Evolutionary conservation across 2,888 invertebrate species (phyloP).

Genomic region (Eupeodes latifasciatus): DNA sequence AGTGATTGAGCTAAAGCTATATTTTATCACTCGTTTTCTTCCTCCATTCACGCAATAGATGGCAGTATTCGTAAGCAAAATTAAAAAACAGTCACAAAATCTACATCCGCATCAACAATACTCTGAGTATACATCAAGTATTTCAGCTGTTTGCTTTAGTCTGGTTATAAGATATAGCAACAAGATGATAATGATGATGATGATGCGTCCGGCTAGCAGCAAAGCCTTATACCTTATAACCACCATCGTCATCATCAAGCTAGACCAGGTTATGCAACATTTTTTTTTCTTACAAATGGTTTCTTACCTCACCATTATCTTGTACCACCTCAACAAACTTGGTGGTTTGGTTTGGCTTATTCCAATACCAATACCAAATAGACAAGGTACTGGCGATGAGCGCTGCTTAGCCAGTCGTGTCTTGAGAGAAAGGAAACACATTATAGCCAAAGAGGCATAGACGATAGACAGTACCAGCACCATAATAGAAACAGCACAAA

Average conservation of each 20-base stretch:
- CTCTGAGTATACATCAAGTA: neutral
- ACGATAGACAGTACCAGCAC: slow-evolving; percentile 1
- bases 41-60: slow-evolving; percentile 59
- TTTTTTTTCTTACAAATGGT: slow-evolving; percentile 49
- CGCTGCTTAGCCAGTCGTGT: slow-evolving; percentile 41
- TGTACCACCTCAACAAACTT: slow-evolving; percentile 22
- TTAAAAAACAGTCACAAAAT: slow-evolving; percentile 29
- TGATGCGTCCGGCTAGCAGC: slow-evolving; percentile 68
- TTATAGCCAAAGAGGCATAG: slow-evolving; percentile 11
- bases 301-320: slow-evolving; percentile 58
- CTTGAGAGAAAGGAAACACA: slow-evolving; percentile 64
- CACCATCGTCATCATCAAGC: neutral
- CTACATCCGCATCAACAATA: slow-evolving; percentile 66
- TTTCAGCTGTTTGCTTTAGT: slow-evolving; percentile 35
- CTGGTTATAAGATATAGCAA: slow-evolving; percentile 58
- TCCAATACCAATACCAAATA: slow-evolving; percentile 37
- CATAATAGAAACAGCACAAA: neutral
- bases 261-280: slow-evolving; percentile 63
- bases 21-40: slow-evolving; percentile 41
- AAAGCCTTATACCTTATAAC: neutral
- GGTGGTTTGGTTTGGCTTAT: slow-evolving; percentile 32
- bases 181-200: slow-evolving; percentile 38
- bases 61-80: slow-evolving; percentile 4
- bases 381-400: slow-evolving; percentile 49
- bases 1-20: slow-evolving; percentile 27